These are phyloP conservation scores for Ploceus nigricollis DNA, from an alignment of 2,113 vertebrate species.

Conservation along the genomic window DNA sequence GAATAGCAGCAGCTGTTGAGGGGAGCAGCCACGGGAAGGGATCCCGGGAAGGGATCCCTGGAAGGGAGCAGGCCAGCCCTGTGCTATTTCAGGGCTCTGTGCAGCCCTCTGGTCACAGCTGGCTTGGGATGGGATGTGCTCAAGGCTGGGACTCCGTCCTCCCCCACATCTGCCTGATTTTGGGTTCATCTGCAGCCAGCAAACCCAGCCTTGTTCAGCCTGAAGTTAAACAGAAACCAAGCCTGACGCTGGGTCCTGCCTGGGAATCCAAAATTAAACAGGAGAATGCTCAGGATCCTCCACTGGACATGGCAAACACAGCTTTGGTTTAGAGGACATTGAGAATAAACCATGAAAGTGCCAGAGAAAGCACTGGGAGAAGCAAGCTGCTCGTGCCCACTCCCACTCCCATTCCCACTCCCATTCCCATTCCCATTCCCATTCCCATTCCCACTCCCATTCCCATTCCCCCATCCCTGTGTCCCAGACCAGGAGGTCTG, in stretches of 20 bases:
- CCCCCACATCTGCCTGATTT: background rate
- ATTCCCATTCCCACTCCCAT: no score
- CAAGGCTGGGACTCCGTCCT: background rate
- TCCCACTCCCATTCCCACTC: no score
- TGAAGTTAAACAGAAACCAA: background rate
- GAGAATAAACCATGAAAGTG: background rate
- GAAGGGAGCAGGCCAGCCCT: background rate
- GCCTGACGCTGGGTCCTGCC: background rate
- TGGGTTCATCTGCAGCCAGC: background rate
- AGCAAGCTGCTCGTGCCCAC: background rate
- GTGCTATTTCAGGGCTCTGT: fast-evolving
- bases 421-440: background rate
- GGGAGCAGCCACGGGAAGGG: no score
- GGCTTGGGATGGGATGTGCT: fast-evolving
- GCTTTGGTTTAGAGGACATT: background rate
- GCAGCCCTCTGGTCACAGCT: background rate
- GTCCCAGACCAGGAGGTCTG: background rate
- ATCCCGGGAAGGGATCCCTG: background rate
- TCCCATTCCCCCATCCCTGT: background rate
- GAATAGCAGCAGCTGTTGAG: background rate
- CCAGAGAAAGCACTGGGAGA: background rate
- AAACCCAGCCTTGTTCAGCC: background rate
- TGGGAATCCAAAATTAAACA: background rate
- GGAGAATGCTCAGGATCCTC: background rate
- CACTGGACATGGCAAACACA: fast-evolving